These are phyloP conservation scores for Melanargia galathea DNA, from an alignment of 2,888 invertebrate genomes.

Conservation along the genomic window DNA sequence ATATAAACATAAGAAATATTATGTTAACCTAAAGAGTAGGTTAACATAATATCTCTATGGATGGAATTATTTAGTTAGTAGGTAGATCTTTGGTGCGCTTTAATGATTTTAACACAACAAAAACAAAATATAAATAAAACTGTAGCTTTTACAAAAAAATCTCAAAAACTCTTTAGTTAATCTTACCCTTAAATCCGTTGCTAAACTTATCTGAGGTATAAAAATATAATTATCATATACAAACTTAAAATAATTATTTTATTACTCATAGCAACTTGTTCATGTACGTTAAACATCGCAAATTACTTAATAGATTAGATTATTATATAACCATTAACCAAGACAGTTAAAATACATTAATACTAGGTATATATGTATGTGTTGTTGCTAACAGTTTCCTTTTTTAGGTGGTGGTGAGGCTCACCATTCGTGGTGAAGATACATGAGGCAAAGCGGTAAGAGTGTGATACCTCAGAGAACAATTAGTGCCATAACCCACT, in stretches of 20 bases:
- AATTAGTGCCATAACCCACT: no score
- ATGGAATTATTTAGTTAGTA: no score
- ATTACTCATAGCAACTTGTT: no score
- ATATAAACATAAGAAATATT: no score
- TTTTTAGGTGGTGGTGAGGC: no score
- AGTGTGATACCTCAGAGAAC: no score
- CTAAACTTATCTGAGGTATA: constrained; percentile 64
- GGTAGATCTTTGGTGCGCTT: not conserved
- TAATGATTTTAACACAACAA: not conserved
- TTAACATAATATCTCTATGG: no score
- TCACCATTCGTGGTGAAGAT: no score
- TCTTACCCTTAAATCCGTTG: constrained; percentile 73
- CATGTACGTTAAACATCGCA: not conserved
- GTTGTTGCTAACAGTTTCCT: no score
- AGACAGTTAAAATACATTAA: not conserved
- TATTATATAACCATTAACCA: not conserved
- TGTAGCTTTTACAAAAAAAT: not conserved
- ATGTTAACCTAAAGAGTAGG: no score
- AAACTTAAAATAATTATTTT: not conserved
- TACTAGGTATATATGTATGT: not conserved
- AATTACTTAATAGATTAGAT: constrained; percentile 16
- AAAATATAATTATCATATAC: constrained; percentile 41
- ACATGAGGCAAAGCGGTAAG: no score
- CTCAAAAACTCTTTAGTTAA: not conserved
- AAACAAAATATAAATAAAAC: not conserved